These are phyloP conservation scores for Conomelus anceps DNA, from an alignment of 2,888 invertebrate genomes.

Conservation along the genomic window DNA sequence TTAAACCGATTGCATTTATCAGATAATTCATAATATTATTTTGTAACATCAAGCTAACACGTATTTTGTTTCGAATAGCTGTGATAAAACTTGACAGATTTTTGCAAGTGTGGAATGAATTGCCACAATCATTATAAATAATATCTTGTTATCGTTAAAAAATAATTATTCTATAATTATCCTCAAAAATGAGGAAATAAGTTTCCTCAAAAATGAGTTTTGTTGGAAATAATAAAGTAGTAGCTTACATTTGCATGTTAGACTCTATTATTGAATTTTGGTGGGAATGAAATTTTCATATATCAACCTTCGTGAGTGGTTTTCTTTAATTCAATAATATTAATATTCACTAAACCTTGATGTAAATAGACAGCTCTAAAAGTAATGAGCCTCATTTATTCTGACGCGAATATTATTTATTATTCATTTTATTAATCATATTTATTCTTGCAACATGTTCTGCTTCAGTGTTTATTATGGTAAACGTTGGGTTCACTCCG, in stretches of 20 bases:
- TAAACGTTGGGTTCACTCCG: no score
- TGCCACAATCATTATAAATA: background rate
- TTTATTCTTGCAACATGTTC: no score
- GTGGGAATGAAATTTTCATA: no score
- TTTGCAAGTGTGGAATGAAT: background rate
- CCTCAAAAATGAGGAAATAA: no score
- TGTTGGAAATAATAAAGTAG: background rate
- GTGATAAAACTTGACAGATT: background rate
- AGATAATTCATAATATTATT: background rate
- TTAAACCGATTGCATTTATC: background rate
- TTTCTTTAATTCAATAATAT: no score
- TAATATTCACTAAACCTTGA: no score
- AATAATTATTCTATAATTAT: background rate
- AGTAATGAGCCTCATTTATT: no score
- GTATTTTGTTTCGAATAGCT: background rate
- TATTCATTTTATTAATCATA: no score
- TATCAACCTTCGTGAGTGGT: no score
- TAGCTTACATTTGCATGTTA: background rate
- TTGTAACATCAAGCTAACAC: background rate
- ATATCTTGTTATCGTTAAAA: background rate
- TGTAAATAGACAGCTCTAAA: no score
- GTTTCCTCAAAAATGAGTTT: background rate
- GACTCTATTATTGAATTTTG: background rate
- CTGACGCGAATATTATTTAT: no score
- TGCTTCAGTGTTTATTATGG: no score